A percentile compares a stretch with the other conserved stretches of the same genome.
Conservation (phyloP, 2,888 invertebrate genomes). For the Halictus quadricinctus region DNA sequence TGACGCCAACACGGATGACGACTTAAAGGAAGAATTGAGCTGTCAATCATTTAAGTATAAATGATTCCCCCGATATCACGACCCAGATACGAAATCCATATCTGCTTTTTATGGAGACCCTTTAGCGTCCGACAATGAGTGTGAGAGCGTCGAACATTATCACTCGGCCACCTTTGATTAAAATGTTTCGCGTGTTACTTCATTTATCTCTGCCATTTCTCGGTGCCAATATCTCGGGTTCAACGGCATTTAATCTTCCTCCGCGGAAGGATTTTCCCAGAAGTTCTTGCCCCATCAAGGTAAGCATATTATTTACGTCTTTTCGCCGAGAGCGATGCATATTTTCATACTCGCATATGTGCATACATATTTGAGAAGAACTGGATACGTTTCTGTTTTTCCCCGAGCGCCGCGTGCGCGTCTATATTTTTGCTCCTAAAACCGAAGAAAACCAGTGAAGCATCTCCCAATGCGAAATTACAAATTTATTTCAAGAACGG, state of each 20-base stretch:
- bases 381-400: not conserved
- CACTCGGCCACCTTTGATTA: not conserved
- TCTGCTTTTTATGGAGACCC: not conserved
- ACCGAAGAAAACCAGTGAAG: not conserved
- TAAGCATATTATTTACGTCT: not conserved
- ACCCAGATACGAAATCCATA: not conserved
- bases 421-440: not conserved
- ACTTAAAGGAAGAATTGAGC: not conserved
- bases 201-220: not conserved
- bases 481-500: not conserved
- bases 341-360: not conserved
- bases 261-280: not conserved
- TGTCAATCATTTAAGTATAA: slow-evolving; percentile 2
- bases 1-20: not conserved
- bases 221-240: not conserved
- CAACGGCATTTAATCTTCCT: not conserved
- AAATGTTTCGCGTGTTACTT: slow-evolving; percentile 6
- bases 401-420: too few relatives aligned
- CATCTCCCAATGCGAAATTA: not conserved
- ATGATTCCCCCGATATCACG: not conserved
- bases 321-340: not conserved
- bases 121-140: not conserved
- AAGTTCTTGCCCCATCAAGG: not conserved
- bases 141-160: not conserved
- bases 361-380: not conserved